phyloP scores from a whole-genome alignment of 2,113 vertebrate species.

The Azemiops feae region DNA sequence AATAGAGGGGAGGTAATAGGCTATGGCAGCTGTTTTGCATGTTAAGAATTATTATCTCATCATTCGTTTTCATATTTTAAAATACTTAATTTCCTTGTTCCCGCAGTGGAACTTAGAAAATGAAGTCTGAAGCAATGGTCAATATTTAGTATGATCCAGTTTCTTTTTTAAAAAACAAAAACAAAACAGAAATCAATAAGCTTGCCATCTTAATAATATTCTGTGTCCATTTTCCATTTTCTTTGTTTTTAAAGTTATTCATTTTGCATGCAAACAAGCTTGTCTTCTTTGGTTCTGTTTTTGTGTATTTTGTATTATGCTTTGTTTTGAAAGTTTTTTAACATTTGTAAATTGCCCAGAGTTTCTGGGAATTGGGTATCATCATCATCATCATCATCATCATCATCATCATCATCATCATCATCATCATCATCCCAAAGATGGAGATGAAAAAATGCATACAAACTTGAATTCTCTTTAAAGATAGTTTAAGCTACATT shows the following conservation, averaged over 20 bases:
- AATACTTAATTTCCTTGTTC: slow-evolving; percentile 7
- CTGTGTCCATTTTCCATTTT: fast-evolving
- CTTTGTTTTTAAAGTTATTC: background rate
- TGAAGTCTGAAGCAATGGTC: background rate
- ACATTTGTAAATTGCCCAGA: background rate
- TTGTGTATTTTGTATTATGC: background rate
- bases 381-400: background rate
- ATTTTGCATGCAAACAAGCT: background rate
- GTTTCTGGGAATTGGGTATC: background rate
- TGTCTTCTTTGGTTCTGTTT: background rate
- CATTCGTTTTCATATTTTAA: background rate
- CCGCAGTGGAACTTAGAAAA: background rate
- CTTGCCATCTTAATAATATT: fast-evolving
- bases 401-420: background rate
- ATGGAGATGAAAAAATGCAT: background rate
- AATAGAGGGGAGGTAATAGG: background rate
- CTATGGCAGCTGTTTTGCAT: slow-evolving; percentile 1
- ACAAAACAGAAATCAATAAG: background rate
- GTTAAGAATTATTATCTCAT: background rate
- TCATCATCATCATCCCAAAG: background rate
- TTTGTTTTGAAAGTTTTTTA: background rate
- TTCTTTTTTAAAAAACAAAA: background rate
- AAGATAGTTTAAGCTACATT: fast-evolving
- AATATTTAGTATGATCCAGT: background rate
- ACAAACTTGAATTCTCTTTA: fast-evolving